Evolutionary conservation across 2,888 invertebrate genomes (phyloP), one percentile per base, ranked within the genome.

Genomic region (Melanostoma mellinum): DNA sequence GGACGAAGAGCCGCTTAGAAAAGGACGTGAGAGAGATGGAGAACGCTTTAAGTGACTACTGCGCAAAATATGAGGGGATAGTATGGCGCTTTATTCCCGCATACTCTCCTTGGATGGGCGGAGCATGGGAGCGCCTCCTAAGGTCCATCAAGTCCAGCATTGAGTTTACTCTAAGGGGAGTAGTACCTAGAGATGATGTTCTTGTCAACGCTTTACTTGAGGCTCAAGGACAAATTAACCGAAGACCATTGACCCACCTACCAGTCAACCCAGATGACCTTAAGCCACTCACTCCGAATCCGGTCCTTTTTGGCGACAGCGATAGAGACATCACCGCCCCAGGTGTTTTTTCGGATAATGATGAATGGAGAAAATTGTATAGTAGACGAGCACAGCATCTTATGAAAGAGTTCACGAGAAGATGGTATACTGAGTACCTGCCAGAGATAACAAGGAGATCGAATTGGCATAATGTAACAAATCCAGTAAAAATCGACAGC

Each of bases 231-330:
- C 60, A 61, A 33, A 72, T 71, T 1, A 71, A 63, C 30, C n/a
- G 53, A 3, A 10, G 74, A 0, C 50, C 67, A n/a, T 36, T 67
- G 3, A 48, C 46, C 4, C 67, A 65, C 9, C 6, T 74, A 6
- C 55, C 65, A 0, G 38, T 65, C 0, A 38, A 74, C 10, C 58
- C 48, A 10, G 60, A 52, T 1, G 61, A 61, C 42, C 50, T 60
- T 6, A 48, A 9, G 36, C 67, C 74, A 9, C 44, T 75, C 4
- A 75, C 58, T 0, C 75, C 58, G 4, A 67, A 74, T n/a, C 67
- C 50, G 2, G 55, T 73, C 10, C 55, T 73, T 3, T 63, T 58
- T 4, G 50, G 50, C 10, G 60, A 55, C 3, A 32, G 6, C 4
- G 48, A 48, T 0, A n/a, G 32, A 35, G 50, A 74, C 36, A n/a